Evolutionary conservation across 2,113 vertebrate genomes (phyloP).

Genomic region (Rana temporaria): DNA sequence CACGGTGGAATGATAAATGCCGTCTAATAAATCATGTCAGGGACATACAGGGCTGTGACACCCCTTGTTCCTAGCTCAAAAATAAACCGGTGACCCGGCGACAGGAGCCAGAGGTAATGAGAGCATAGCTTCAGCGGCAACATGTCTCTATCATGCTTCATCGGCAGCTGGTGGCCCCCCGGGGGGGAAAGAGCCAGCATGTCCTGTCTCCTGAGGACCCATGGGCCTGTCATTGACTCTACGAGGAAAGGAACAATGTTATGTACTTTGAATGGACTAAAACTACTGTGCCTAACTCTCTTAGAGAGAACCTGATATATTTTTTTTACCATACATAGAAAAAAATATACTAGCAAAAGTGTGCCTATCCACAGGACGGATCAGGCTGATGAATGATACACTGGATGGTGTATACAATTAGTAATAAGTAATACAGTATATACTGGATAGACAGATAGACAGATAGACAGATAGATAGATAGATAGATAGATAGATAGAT

Average conservation of each 20-base stretch:
- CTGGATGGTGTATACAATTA: too few relatives aligned
- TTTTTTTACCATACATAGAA: too few relatives aligned
- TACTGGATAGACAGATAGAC: too few relatives aligned
- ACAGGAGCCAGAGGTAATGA: constrained; percentile 24
- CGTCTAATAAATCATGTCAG: constrained; percentile 55
- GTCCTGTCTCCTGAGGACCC: not conserved
- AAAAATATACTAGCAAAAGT: too few relatives aligned
- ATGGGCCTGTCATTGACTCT: not conserved
- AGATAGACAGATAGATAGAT: too few relatives aligned
- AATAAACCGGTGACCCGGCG: constrained; percentile 43
- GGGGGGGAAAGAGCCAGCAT: not conserved
- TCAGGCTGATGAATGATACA: too few relatives aligned
- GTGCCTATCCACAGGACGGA: too few relatives aligned
- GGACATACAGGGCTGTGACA: constrained; percentile 14
- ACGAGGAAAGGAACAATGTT: not conserved
- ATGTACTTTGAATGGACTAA: too few relatives aligned
- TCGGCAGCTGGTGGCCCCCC: not conserved
- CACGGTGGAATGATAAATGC: constrained; percentile 53
- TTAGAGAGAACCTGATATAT: too few relatives aligned
- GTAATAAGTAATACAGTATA: too few relatives aligned
- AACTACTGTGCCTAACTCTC: too few relatives aligned
- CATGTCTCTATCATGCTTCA: constrained; percentile 42
- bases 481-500: too few relatives aligned
- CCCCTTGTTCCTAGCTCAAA: constrained; percentile 17
- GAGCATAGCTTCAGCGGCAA: constrained; percentile 29